phyloP scores from a whole-genome alignment of 2,797 vertebrate species.

The Agapornis canus region DNA sequence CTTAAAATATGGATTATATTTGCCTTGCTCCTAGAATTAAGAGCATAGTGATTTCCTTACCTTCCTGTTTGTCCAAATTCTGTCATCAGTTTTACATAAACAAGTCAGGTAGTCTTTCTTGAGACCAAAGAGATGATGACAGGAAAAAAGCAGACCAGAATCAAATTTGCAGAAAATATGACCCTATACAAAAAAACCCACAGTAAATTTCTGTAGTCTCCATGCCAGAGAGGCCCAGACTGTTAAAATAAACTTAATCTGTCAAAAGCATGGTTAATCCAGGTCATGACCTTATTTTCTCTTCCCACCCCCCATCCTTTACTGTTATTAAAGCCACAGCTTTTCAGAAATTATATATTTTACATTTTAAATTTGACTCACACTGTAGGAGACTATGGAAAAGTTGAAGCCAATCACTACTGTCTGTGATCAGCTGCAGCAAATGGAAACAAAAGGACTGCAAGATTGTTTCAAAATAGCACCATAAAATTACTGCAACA shows the following conservation, averaged over 20 bases:
- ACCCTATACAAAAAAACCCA: not conserved
- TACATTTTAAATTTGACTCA: not conserved
- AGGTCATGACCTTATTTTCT: not conserved
- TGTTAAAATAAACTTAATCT: slow-evolving; percentile 3
- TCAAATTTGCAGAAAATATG: not conserved
- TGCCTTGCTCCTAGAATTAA: slow-evolving; percentile 3
- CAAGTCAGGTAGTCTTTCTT: not conserved
- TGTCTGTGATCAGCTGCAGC: not conserved
- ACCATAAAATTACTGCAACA: not conserved
- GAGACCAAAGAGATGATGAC: not conserved
- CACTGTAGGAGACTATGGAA: not conserved
- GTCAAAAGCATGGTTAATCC: not conserved
- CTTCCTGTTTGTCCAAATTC: slow-evolving; percentile 37
- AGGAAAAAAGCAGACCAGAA: slow-evolving; percentile 6
- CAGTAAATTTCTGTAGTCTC: not conserved
- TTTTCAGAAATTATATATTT: not conserved
- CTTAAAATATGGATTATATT: slow-evolving; percentile 23
- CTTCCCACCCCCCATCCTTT: not conserved
- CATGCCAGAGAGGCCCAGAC: not conserved
- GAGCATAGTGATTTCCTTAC: not conserved
- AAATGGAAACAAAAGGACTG: not conserved
- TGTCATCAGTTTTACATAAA: slow-evolving; percentile 34
- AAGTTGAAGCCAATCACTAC: not conserved
- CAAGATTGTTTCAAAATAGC: not conserved
- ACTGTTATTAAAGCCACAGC: not conserved